phyloP scores from a whole-genome alignment of 2,888 invertebrate genomes.

The Halictus ligatus region DNA sequence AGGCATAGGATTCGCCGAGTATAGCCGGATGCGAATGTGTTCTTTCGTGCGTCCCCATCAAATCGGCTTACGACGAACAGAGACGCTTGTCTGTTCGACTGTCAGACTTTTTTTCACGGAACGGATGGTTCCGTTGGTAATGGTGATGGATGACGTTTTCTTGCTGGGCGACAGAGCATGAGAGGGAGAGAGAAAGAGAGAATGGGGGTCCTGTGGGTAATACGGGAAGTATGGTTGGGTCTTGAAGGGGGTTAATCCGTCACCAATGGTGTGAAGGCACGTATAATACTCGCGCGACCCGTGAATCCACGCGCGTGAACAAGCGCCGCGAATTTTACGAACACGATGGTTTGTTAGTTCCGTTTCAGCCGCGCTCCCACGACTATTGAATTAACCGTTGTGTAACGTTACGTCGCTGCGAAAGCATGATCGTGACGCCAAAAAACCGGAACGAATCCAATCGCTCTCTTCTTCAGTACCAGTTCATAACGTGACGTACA shows the following conservation, averaged over 20 bases:
- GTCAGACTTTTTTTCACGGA: conserved; percentile 30
- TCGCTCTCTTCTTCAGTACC: background rate
- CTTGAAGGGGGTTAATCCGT: conserved; percentile 55
- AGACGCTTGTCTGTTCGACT: conserved; percentile 24
- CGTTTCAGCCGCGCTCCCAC: conserved; percentile 15
- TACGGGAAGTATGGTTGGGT: background rate
- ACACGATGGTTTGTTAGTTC: background rate
- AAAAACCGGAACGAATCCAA: background rate
- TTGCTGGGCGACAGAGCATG: conserved; percentile 15
- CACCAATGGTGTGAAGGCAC: conserved; percentile 44
- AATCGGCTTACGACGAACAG: conserved; percentile 52
- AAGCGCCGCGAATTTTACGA: background rate
- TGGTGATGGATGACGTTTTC: conserved; percentile 54
- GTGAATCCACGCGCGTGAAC: conserved; percentile 39
- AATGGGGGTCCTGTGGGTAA: background rate
- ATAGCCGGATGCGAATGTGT: background rate
- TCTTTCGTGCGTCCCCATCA: background rate
- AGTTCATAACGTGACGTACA: background rate
- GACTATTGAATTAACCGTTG: conserved; percentile 3
- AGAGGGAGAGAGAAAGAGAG: background rate
- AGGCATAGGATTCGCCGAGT: background rate
- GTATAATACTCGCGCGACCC: conserved; percentile 33
- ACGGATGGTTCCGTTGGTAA: conserved; percentile 19
- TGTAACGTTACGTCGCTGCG: background rate
- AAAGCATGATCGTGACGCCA: background rate